Evolutionary conservation across 2,113 vertebrate species (phyloP).

Genomic region (Zosterops pallidus): DNA sequence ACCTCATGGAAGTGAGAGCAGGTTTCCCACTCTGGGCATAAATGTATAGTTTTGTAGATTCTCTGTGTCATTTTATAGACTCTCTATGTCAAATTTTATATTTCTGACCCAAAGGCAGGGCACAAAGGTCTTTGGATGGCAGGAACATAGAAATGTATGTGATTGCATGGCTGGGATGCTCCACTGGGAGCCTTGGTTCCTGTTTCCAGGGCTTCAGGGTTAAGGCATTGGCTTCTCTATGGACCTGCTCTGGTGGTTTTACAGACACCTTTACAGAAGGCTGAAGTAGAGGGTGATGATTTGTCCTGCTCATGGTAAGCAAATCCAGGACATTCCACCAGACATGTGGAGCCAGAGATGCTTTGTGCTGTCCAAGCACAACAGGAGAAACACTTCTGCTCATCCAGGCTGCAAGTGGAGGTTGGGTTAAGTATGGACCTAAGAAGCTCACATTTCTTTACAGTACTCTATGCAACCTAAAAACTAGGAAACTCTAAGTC

Average conservation of each 20-base stretch:
- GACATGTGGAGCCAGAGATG: neutral
- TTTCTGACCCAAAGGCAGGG: neutral
- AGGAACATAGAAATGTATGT: neutral
- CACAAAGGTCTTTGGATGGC: neutral
- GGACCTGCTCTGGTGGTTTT: accelerated
- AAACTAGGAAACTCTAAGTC: neutral
- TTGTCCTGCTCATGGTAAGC: neutral
- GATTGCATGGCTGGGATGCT: neutral
- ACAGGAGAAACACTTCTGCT: neutral
- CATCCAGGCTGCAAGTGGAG: neutral
- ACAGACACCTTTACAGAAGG: neutral
- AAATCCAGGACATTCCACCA: neutral
- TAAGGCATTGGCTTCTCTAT: accelerated
- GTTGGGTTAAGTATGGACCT: neutral
- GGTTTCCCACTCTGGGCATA: accelerated
- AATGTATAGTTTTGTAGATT: accelerated
- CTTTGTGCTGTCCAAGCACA: neutral
- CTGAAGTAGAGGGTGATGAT: neutral
- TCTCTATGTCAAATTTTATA: neutral
- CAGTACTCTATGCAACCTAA: neutral
- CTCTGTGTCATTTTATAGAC: neutral
- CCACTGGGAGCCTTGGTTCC: neutral
- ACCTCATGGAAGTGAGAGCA: neutral
- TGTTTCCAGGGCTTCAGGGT: neutral
- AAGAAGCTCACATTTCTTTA: neutral